Evolutionary conservation across 2,888 invertebrate genomes (phyloP), one percentile per base, ranked within the genome.

Genomic region (Octonoba sinensis): DNA sequence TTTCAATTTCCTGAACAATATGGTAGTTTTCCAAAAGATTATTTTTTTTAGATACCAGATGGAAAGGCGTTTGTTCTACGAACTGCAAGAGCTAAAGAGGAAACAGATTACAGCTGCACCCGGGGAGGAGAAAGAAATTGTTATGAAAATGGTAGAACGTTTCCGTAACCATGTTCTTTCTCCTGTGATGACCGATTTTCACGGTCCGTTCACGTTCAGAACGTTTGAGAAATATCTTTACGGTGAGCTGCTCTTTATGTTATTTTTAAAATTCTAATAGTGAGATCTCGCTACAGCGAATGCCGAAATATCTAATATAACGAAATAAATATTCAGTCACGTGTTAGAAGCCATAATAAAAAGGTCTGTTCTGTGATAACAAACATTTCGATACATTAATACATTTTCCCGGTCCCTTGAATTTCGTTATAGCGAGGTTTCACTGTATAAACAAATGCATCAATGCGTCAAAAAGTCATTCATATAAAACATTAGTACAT

Each of bases 1-100:
- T 8, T 8, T 11, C 36, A 8, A 8, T 36, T 36, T 36, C 36
- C 11, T 36, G 8, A 36, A 36, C 36, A 36, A 36, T 36, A 36
- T 22, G 27, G 18, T 27, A 18, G 8, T 49, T 70, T 36, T 72
- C 47, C 36, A 18, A 18, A 18, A 15, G 16, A 54, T 54, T 54
- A 11, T 54, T 18, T 54, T 65, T 70, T 59, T 3, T 83, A 90
- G 96, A 87, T 96, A 96, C 88, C 95, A 96, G 86, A 91, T 96
- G 87, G 96, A 97, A 89, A 91, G 96, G 81, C 94, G 95, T 87
- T 94, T 97, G 86, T 96, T 97, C 88, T 96, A 97, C 87, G 96
- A 97, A 88, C 91, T 97, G 77, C 91, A 97, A 87, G 97, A 97
- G 87, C 89, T 97, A 71, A 97, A 97, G 89, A 91, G 96, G 70